These are phyloP conservation scores for Luffia ferchaultella DNA, from an alignment of 2,888 invertebrate genomes.

Conservation along the genomic window DNA sequence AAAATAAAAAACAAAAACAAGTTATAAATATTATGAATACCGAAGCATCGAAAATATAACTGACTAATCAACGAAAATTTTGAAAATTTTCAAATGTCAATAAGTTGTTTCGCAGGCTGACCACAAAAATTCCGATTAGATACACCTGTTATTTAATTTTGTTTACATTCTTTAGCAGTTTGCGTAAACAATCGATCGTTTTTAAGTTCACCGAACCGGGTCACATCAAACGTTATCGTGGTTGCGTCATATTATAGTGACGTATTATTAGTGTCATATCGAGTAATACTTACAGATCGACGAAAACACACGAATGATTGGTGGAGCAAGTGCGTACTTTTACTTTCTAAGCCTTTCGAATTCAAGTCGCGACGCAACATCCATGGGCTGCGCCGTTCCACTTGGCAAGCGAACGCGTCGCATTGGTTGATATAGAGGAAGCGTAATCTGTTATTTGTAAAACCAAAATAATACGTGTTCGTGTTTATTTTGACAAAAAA, in stretches of 20 bases:
- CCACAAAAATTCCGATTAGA: not conserved
- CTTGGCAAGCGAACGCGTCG: not conserved
- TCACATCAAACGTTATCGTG: not conserved
- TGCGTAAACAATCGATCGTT: not conserved
- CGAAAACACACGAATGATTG: not conserved
- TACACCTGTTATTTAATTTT: too few relatives aligned
- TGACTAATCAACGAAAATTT: too few relatives aligned
- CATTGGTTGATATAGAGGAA: too few relatives aligned
- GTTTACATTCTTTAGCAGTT: not conserved
- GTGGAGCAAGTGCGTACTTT: not conserved
- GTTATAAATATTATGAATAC: too few relatives aligned
- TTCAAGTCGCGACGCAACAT: not conserved
- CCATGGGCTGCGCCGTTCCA: not conserved
- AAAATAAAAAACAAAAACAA: too few relatives aligned
- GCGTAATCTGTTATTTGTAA: too few relatives aligned
- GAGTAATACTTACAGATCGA: not conserved
- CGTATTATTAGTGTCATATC: not conserved
- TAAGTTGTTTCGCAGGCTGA: not conserved
- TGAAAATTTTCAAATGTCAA: too few relatives aligned
- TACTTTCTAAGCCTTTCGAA: not conserved
- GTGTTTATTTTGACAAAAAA: too few relatives aligned
- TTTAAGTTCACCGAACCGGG: not conserved
- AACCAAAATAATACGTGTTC: too few relatives aligned
- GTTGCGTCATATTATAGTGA: too few relatives aligned
- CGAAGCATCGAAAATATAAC: too few relatives aligned